Percentiles rank a stretch among this genome's conserved stretches.
These are phyloP conservation scores for Thalassaphorura encarpata DNA, from an alignment of 1,140 invertebrate genomes.

Conservation along the genomic window DNA sequence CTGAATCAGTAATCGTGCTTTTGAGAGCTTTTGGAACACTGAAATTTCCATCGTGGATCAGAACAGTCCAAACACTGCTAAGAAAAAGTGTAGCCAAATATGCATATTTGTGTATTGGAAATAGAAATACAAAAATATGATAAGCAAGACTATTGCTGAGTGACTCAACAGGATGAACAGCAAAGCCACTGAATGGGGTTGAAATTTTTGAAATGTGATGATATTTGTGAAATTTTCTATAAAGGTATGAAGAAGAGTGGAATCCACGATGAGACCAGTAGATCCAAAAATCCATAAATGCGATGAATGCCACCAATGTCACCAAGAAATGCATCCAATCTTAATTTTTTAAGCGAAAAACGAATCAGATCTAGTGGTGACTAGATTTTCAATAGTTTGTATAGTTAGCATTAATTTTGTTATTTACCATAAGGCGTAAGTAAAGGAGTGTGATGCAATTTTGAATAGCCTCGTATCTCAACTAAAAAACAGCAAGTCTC, in stretches of 20 bases:
- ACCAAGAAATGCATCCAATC: conserved; percentile 16
- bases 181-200: conserved; percentile 45
- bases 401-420: too few relatives aligned
- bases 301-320: conserved; percentile 36
- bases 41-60: conserved; percentile 45
- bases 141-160: conserved; percentile 44
- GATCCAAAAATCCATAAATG: conserved; percentile 44
- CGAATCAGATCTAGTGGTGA: too few relatives aligned
- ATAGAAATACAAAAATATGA: conserved; percentile 44
- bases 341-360: neutral
- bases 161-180: conserved; percentile 45
- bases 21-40: conserved; percentile 39
- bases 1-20: conserved; percentile 42
- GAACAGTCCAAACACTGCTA: conserved; percentile 46
- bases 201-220: conserved; percentile 45
- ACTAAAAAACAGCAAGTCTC: conserved; percentile 39
- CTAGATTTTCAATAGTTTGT: too few relatives aligned
- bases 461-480: conserved; percentile 42
- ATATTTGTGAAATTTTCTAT: conserved; percentile 42
- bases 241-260: conserved; percentile 39
- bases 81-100: conserved; percentile 43
- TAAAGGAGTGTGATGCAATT: conserved; percentile 42
- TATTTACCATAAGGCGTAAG: too few relatives aligned
- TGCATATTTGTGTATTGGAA: conserved; percentile 43
- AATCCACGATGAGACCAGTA: conserved; percentile 46